Base-by-base conservation (phyloP, 2,113 vertebrate species). In the Melanocharis versteri region DNA sequence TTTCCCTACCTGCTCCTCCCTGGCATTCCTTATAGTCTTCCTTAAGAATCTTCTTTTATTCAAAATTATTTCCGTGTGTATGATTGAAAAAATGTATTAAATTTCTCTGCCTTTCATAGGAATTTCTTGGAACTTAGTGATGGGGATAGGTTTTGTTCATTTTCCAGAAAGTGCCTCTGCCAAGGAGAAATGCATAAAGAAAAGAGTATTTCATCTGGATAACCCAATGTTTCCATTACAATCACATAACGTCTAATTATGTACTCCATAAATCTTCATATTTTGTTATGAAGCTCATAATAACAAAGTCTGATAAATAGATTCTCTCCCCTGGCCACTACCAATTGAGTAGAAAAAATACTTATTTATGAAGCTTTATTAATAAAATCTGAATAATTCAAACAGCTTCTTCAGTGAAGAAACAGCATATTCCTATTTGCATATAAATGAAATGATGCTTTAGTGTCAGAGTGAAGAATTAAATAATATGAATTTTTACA, bases 371-470 rank as follows among this genome's bases (percentile, higher is more conserved):
- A 97, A 97, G 77, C 82, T 91, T 97, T 92, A 95, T 87, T 95
- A 96, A 97, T 87, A 96, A 97, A 90, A 93, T 83, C 90, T 97
- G 87, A 97, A 97, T 97, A 96, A 97, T 96, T 93, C 94, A 97
- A 97, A 94, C 62, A 80, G 92, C 82, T 94, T 96, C 94, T 90
- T 91, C 96, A 90, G 83, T 89, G 83, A 93, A 95, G 71, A 96
- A 96, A 89, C 80, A 79, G 73, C 83, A 93, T 73, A 94, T 65
- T 90, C 71, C 90, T 97, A 97, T 97, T 97, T 97, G 96, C 96
- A 97, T 95, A 96, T 97, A 97, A 87, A 97, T 96, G 96, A 97
- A 97, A 96, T 96, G 94, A 96, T 95, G 85, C 94, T 96, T 98
- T 97, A 96, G 92, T 98, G 93, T 96, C 95, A 97, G 87, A 96